phyloP scores from a whole-genome alignment of 1,140 invertebrate genomes.

The Drosophila ananassae region DNA sequence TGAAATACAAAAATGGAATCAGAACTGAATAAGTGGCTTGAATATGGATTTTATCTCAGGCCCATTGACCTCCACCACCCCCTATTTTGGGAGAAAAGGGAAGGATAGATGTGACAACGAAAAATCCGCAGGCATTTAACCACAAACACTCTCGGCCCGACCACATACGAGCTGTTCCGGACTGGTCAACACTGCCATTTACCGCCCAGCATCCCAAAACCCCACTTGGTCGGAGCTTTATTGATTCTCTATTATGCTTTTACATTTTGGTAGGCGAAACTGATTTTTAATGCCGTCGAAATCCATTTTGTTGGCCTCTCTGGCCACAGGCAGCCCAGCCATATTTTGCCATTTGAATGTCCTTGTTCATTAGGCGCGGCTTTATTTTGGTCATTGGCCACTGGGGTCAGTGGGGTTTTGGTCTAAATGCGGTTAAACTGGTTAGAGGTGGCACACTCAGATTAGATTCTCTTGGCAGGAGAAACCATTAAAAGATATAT shows the following conservation, averaged over 20 bases:
- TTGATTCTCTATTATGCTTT: constrained; percentile 63
- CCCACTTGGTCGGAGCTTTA: constrained; percentile 44
- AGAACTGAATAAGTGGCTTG: not conserved
- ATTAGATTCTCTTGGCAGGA: not conserved
- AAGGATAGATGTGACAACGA: not conserved
- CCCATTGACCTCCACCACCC: not conserved
- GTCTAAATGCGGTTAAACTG: not conserved
- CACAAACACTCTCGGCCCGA: constrained; percentile 13
- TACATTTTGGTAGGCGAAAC: constrained; percentile 50
- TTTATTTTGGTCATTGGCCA: constrained; percentile 31
- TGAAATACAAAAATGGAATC: not conserved
- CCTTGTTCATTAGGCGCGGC: constrained; percentile 45
- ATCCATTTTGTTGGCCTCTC: constrained; percentile 49
- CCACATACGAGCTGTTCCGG: constrained; percentile 25
- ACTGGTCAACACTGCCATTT: constrained; percentile 39
- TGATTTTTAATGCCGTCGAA: constrained; percentile 65
- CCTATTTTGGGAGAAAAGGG: not conserved
- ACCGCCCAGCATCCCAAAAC: constrained; percentile 5
- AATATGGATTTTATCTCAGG: not conserved
- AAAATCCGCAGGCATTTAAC: constrained; percentile 9
- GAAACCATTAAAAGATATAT: not conserved
- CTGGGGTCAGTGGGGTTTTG: constrained; percentile 8
- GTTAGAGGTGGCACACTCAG: not conserved
- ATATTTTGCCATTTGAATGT: constrained; percentile 54
- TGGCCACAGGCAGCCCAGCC: constrained; percentile 21